Evolutionary conservation across 2,113 vertebrate genomes (phyloP).

Genomic region (Oreochromis spilurus): DNA sequence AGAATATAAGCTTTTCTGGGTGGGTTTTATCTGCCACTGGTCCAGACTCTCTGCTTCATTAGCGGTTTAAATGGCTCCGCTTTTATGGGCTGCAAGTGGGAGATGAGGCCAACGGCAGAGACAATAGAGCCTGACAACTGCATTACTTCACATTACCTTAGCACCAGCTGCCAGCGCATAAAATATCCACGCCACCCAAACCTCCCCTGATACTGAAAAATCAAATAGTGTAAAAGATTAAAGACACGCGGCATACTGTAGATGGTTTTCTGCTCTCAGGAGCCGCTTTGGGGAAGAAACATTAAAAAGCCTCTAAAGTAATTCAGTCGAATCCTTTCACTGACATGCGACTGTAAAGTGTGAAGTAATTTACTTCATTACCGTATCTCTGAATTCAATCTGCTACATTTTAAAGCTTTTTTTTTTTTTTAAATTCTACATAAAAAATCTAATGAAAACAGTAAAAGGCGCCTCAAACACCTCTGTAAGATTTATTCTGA

Average conservation of each 20-base stretch:
- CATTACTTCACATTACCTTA: constrained; percentile 66
- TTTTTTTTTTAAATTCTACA: accelerated
- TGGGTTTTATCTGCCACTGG: constrained; percentile 54
- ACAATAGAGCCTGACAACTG: constrained; percentile 65
- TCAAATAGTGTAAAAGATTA: constrained; percentile 15
- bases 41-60: constrained; percentile 67
- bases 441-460: not conserved
- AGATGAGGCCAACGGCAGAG: constrained; percentile 54
- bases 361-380: not conserved
- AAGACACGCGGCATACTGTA: not conserved
- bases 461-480: not conserved
- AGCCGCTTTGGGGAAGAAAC: not conserved
- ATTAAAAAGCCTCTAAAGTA: not conserved
- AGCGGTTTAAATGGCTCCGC: constrained; percentile 58
- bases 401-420: not conserved
- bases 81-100: constrained; percentile 63
- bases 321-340: not conserved
- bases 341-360: not conserved
- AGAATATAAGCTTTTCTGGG: constrained; percentile 16
- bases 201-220: constrained; percentile 1
- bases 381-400: not conserved
- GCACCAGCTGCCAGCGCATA: constrained; percentile 60
- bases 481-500: not conserved
- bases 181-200: constrained; percentile 41
- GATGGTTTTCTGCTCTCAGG: not conserved